Base-by-base conservation (phyloP, 2,113 vertebrate species). In the Trochalopteron elliotii region DNA sequence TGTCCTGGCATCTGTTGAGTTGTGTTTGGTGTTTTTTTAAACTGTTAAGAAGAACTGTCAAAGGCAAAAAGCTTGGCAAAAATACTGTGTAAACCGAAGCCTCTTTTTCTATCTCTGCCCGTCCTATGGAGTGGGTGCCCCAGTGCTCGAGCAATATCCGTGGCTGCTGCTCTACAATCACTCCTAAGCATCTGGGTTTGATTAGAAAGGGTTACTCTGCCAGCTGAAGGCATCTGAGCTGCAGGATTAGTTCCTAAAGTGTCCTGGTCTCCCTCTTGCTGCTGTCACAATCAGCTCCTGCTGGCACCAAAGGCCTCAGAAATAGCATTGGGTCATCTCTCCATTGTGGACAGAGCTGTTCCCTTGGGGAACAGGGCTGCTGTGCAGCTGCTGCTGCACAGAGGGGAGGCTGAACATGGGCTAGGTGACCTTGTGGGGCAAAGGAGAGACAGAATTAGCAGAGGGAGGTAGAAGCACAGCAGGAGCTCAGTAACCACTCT, bases 51-150 rank as follows among this genome's bases (percentile, higher is more conserved):
- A 80, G n/a, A 92, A 81, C 53, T 37, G 60, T 93, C 44, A 64
- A 86, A 93, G 64, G 75, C 85, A 85, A 92, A 93, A 94, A 86
- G 86, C 88, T 90, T 90, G 44, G 72, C 72, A 71, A 78, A 88
- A 91, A 40, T 85, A 67, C 85, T 44, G 68, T 47, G 44, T 86
- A 88, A 95, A 93, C 45, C 0, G 25, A 87, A 93, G 85, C 72
- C 76, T 90, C 63, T 75, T 56, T 88, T 89, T 87, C 85, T 92
- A 83, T 89, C 89, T 93, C 76, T 92, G 93, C 90, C 94, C 90
- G 0, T 90, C 92, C 92, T 92, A 84, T 90, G 90, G 93, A 90
- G 65, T 22, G 72, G 92, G 92, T 90, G 52, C 68, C 90, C 76
- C 92, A 60, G 24, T 93, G 87, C 80, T 93, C 27, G 21, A 96